These are phyloP conservation scores for Mythimna loreyi DNA, from an alignment of 2,888 invertebrate genomes.

Conservation along the genomic window DNA sequence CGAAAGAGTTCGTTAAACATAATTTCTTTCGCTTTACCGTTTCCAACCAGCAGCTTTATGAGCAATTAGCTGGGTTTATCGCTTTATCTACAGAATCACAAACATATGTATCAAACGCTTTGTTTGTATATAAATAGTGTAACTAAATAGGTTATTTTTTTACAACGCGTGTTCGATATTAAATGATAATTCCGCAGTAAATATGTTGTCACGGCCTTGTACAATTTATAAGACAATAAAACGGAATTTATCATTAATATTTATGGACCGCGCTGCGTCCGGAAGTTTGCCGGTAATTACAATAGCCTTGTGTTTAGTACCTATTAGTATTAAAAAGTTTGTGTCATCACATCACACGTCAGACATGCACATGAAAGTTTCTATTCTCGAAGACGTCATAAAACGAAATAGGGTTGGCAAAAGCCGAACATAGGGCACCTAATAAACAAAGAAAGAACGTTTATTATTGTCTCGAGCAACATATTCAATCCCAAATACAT, in stretches of 20 bases:
- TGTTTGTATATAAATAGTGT: conserved; percentile 18
- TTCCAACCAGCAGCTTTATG: conserved; percentile 62
- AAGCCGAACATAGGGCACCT: background rate
- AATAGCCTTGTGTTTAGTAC: conserved; percentile 33
- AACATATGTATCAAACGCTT: conserved; percentile 23
- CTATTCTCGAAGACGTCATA: conserved; percentile 12
- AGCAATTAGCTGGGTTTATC: conserved; percentile 69
- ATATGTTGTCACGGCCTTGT: conserved; percentile 32
- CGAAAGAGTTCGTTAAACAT: conserved; percentile 44
- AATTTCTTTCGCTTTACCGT: conserved; percentile 54
- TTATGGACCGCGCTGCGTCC: conserved; percentile 28
- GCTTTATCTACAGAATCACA: conserved; percentile 62
- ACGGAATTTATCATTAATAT: conserved; percentile 52
- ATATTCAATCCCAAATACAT: too few species aligned
- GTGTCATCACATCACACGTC: conserved; percentile 37
- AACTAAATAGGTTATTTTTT: conserved; percentile 1
- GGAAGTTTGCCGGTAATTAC: conserved; percentile 38
- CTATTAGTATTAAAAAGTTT: conserved; percentile 30
- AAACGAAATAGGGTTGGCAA: conserved; percentile 18
- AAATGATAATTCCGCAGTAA: conserved; percentile 14
- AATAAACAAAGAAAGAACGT: too few species aligned
- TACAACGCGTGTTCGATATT: background rate
- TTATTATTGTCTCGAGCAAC: too few species aligned
- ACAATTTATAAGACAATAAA: conserved; percentile 39
- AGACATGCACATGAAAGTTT: conserved; percentile 30